Evolutionary conservation across 53 echinoderm and acorn worm genomes (phyloP).

Genomic region (Apostichopus leukothele): DNA sequence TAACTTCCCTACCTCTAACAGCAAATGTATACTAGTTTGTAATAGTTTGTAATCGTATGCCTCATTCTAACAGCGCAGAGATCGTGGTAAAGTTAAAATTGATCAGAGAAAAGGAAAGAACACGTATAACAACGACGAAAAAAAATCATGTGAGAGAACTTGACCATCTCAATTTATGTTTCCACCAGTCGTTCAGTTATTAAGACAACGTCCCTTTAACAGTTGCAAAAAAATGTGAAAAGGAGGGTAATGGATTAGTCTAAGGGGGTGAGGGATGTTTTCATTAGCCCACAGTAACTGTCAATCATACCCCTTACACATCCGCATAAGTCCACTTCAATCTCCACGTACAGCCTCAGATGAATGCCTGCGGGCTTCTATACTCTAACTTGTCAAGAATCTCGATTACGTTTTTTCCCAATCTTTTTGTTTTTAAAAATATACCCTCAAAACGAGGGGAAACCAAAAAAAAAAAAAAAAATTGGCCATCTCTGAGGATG

Average conservation of each 20-base stretch:
- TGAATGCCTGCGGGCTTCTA: slow-evolving; percentile 20
- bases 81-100: no score
- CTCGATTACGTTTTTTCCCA: background rate
- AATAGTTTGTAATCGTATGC: no score
- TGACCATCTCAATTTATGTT: no score
- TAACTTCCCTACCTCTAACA: no score
- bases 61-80: no score
- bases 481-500: background rate
- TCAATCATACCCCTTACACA: slow-evolving; percentile 21
- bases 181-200: no score
- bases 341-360: slow-evolving; percentile 30
- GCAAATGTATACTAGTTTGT: no score
- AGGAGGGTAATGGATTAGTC: slow-evolving; percentile 27
- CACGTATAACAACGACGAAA: no score
- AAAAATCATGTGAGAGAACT: no score
- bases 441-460: background rate
- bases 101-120: no score
- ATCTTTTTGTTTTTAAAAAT: slow-evolving; percentile 2
- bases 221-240: background rate
- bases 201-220: background rate
- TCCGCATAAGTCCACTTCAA: slow-evolving; percentile 12
- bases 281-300: slow-evolving; percentile 39
- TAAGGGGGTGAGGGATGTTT: slow-evolving; percentile 38
- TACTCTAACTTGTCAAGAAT: slow-evolving; percentile 18
- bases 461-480: background rate